Conservation (phyloP, 2,888 invertebrate genomes). For the Desoria tigrina region DNA sequence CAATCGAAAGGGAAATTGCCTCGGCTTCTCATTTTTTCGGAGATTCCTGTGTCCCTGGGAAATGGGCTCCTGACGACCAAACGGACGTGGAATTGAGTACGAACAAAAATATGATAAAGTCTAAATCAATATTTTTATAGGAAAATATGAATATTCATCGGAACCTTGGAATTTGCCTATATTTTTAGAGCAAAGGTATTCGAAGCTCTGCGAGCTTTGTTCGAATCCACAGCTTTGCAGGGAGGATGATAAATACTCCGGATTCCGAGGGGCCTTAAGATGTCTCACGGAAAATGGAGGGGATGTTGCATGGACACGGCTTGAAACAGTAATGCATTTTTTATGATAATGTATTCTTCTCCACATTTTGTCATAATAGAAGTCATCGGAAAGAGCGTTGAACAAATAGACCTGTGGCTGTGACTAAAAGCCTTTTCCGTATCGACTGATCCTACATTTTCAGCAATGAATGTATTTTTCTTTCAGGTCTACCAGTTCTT, state of each 20-base stretch:
- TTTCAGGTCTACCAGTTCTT: conserved; percentile 48
- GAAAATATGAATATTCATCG: neutral
- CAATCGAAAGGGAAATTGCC: conserved; percentile 77
- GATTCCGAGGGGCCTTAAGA: conserved; percentile 80
- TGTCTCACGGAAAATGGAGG: conserved; percentile 80
- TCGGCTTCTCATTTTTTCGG: conserved; percentile 77
- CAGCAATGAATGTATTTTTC: too few species aligned
- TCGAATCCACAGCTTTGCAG: conserved; percentile 74
- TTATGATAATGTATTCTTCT: conserved; percentile 10
- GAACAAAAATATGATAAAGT: conserved; percentile 54
- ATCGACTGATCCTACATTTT: too few species aligned
- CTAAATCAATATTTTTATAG: neutral
- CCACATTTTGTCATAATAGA: conserved; percentile 7
- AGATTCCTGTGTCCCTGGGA: conserved; percentile 82
- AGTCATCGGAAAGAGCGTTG: neutral
- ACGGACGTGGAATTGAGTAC: conserved; percentile 73
- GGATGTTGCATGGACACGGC: conserved; percentile 83
- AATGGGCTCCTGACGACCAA: conserved; percentile 72
- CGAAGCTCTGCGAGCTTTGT: conserved; percentile 76
- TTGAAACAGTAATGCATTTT: conserved; percentile 65
- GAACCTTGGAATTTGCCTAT: too few species aligned
- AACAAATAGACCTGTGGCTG: conserved; percentile 2
- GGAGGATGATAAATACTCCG: conserved; percentile 80
- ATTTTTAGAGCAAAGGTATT: conserved; percentile 72
- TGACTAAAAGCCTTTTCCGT: neutral